Base-by-base conservation (phyloP, 2,113 vertebrate genomes). In the Orcinus orca region DNA sequence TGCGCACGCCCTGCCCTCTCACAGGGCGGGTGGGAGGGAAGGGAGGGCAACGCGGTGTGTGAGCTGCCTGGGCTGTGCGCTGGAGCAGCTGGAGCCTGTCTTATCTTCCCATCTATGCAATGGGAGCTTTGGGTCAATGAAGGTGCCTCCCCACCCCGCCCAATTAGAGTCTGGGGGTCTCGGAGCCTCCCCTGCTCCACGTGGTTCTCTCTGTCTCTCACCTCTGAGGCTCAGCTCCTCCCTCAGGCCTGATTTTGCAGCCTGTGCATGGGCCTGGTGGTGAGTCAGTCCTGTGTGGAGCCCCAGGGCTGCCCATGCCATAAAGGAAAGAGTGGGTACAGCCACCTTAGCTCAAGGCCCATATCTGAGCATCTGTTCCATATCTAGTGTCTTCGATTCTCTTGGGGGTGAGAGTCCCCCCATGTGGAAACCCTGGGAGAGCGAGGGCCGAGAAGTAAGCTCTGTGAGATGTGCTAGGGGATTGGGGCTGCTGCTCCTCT, bases 121-220 rank as follows among this genome's bases (percentile, higher is more conserved):
- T 1, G n/a, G 6, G 25, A 70, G 53, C 10, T 79, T 79, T 26
- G 41, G 36, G 60, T 29, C 25, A 12, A 18, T n/a, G 68, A 47
- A 18, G 13, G 36, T 14, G 1, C 50, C 70, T 55, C 63, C 44
- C 21, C 0, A 2, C 6, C 9, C 31, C 0, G 0, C 21, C 21
- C 8, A 9, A 58, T n/a, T 58, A n/a, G 12, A 29, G 6, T n/a
- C 47, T 14, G 31, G 36, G 68, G 58, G 58, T 71, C 94, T 55
- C 10, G 23, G 41, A 70, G 53, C 11, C 15, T 68, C 53, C 36
- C 65, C 53, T 36, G n/a, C 15, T 55, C 47, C 58, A 6, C 3
- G 4, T 17, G 26, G 29, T 15, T 29, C 15, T 70, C 25, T 9
- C 15, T 10, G 11, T 44, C 36, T 47, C 53, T 68, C 77, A 47